Evolutionary conservation across 1,140 invertebrate genomes (phyloP), one percentile per base, ranked within the genome.

Genomic region (Cepaea nemoralis): DNA sequence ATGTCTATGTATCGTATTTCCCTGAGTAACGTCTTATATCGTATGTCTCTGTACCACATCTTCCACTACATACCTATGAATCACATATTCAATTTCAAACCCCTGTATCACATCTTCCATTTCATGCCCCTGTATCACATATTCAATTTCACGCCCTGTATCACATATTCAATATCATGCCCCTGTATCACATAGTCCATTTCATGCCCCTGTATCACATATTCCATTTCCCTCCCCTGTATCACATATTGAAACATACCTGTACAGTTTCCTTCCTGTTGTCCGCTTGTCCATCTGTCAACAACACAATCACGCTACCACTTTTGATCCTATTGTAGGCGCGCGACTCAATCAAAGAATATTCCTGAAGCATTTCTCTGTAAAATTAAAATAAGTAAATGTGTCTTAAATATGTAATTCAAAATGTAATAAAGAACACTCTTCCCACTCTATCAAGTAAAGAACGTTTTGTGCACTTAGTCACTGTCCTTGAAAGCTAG

Each of bases 231-330:
- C 42, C 6, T 10, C 6, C 42, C 19, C 50, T 14, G 2, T 55
- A 55, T 10, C 42, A 55, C 19, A 55, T 3, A 55, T 2, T 55
- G 22, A 22, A 14, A 22, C 39, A 27, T 33, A 77, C 78, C 50
- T 59, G 19, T 35, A 45, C 19, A 22, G 74, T 80, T 35, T 59
- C 73, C 16, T 39, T 27, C 24, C 59, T 27, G 22, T 80, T 63
- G 66, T 84, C 77, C 2, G 55, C 19, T 37, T 69, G 55, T 37
- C 83, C 83, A 59, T 84, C 83, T 10, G 77, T 48, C 5, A 84
- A 16, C 35, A 82, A 71, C 22, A 84, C 83, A 27, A 84, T 71
- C 48, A 82, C 22, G 48, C 77, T 81, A 12, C 83, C 83, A 27
- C 59, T 76, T 33, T 37, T 42, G 3, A 63, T 19, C 10, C 80